Conservation (phyloP, 1,140 invertebrate genomes). For the Pogonus chalceus region DNA sequence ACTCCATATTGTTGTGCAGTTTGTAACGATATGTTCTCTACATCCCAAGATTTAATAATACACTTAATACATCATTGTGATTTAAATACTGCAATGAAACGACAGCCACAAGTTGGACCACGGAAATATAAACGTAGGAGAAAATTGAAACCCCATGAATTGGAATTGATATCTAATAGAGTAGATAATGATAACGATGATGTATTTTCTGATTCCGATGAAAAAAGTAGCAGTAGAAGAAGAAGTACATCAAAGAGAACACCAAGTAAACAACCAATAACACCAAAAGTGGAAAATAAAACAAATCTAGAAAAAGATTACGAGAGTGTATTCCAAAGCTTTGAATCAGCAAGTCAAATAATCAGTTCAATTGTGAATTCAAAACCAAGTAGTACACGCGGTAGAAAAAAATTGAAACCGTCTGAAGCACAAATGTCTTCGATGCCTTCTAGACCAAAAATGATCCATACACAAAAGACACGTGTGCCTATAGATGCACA, state of each 20-base stretch:
- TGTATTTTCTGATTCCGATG: slow-evolving; percentile 38
- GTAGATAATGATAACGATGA: slow-evolving; percentile 27
- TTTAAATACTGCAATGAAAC: slow-evolving; percentile 65
- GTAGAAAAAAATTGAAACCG: slow-evolving; percentile 35
- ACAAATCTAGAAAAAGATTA: slow-evolving; percentile 34
- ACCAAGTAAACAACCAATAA: slow-evolving; percentile 24
- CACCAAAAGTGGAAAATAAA: slow-evolving; percentile 26
- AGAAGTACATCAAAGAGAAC: slow-evolving; percentile 35
- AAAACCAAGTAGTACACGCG: slow-evolving; percentile 22
- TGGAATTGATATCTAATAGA: slow-evolving; percentile 35
- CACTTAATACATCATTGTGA: slow-evolving; percentile 76
- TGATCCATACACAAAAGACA: slow-evolving; percentile 63
- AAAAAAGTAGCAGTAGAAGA: slow-evolving; percentile 37
- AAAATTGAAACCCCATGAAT: slow-evolving; percentile 56
- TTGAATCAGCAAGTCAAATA: slow-evolving; percentile 44
- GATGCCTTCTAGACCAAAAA: slow-evolving; percentile 48
- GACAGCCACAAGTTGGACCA: slow-evolving; percentile 64
- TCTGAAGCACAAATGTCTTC: slow-evolving; percentile 23
- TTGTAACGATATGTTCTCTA: slow-evolving; percentile 53
- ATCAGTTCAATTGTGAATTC: slow-evolving; percentile 41
- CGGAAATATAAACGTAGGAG: slow-evolving; percentile 69
- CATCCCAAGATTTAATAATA: slow-evolving; percentile 62
- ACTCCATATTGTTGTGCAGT: slow-evolving; percentile 62
- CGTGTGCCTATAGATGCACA: slow-evolving; percentile 42
- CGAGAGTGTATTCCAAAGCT: slow-evolving; percentile 39